Base-by-base conservation (phyloP, 2,797 vertebrate species). In the Sandelia bainsii region DNA sequence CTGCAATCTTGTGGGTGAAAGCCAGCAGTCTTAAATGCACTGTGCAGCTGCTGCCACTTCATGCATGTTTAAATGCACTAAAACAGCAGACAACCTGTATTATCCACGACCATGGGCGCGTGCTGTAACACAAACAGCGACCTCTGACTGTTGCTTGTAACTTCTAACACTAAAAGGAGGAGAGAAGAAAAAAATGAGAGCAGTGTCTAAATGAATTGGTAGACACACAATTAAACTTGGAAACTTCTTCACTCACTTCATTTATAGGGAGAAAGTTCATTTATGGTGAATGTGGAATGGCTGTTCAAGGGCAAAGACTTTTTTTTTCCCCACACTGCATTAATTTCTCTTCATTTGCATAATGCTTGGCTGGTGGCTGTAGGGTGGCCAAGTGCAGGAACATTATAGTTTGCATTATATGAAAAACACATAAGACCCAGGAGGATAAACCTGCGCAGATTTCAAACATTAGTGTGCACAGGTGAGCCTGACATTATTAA, bases 281-380 rank as follows among this genome's bases (percentile, higher is more conserved):
- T 83, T 75, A 71, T 82, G 64, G 59, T 66, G 73, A 87, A 64
- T 14, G 77, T 82, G 72, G 62, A 23, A 62, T 9, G 58, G 78
- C 69, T 79, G 62, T 85, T 89, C 83, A 86, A 90, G 75, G 87
- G 78, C 82, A 80, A 68, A 65, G 81, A 32, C 76, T 85, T 64
- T 45, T 64, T 45, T 70, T 29, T 19, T 22, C 4, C 25, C 19
- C 64, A 19, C 17, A 22, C 85, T 74, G 81, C 81, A 85, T 86
- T 91, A 44, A 89, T 86, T 84, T 78, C 71, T 75, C 62, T 32
- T 88, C 48, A 81, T 92, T 86, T 92, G 75, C 91, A 87, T 91
- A 89, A 90, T 90, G 87, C 79, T 77, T 56, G 76, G 77, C 86
- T 83, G 75, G 74, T 81, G 77, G 76, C 85, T 85, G 78, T 50